A percentile compares a stretch with the other conserved stretches of the same genome.
Conservation (phyloP, 1,140 invertebrate genomes). For the Drosophila leontia region DNA sequence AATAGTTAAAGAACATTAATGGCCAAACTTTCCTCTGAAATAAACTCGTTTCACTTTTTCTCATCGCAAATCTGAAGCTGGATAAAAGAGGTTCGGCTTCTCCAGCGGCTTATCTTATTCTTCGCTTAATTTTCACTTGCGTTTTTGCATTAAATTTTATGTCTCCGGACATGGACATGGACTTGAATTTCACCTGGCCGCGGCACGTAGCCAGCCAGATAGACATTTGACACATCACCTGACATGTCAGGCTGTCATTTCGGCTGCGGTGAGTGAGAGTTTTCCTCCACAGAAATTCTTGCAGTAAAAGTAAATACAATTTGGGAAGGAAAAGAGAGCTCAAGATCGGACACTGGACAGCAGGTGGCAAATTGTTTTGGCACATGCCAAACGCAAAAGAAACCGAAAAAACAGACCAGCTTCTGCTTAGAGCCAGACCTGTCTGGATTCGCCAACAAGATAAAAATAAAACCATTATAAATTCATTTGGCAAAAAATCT, state of each 20-base stretch:
- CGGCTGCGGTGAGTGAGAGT: constrained; percentile 54
- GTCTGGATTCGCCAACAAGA: constrained; percentile 40
- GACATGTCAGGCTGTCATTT: constrained; percentile 61
- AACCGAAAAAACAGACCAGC: constrained; percentile 11
- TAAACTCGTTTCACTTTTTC: constrained; percentile 27
- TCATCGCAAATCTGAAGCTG: constrained; percentile 42
- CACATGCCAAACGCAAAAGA: constrained; percentile 60
- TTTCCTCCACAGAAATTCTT: constrained; percentile 58
- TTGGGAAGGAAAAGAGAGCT: constrained; percentile 39
- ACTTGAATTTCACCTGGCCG: constrained; percentile 46
- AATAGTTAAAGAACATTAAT: not conserved
- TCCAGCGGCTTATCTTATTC: constrained; percentile 21
- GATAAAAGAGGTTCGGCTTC: constrained; percentile 1
- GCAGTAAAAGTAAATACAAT: constrained; percentile 66
- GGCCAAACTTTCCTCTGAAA: constrained; percentile 13
- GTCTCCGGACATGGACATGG: constrained; percentile 37
- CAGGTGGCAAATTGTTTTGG: constrained; percentile 70
- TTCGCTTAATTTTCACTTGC: constrained; percentile 40
- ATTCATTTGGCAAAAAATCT: constrained; percentile 59
- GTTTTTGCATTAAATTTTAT: constrained; percentile 47
- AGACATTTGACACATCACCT: constrained; percentile 60
- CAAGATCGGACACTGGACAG: constrained; percentile 41
- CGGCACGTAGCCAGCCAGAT: constrained; percentile 42
- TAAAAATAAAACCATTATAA: constrained; percentile 63
- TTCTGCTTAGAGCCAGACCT: constrained; percentile 56